These are phyloP conservation scores for Lasioglossum oenotherae DNA, from an alignment of 2,888 invertebrate species.

Conservation along the genomic window DNA sequence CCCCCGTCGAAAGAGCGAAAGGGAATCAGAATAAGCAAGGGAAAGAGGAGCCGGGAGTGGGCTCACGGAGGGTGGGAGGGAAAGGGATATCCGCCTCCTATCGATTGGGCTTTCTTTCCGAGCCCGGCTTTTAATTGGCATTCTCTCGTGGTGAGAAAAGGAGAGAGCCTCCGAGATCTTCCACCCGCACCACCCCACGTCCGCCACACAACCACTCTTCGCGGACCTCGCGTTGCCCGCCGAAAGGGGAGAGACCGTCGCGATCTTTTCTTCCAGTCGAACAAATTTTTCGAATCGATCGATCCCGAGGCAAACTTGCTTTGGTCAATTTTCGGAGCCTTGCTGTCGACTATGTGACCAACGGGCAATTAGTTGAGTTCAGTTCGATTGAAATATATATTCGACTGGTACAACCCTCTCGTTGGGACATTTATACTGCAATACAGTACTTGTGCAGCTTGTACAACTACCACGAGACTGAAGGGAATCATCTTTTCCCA, in stretches of 20 bases:
- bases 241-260: conserved; percentile 48
- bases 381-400: neutral
- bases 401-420: neutral
- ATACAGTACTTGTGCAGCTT: too few relatives aligned
- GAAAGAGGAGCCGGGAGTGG: conserved; percentile 70
- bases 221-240: conserved; percentile 54
- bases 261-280: conserved; percentile 53
- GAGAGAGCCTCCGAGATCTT: conserved; percentile 69
- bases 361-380: too few relatives aligned
- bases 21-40: conserved; percentile 75
- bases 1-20: conserved; percentile 72
- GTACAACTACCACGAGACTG: neutral
- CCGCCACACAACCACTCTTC: neutral
- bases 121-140: conserved; percentile 84
- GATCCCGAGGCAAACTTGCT: too few relatives aligned
- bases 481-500: neutral
- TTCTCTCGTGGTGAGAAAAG: conserved; percentile 82
- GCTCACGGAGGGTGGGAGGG: conserved; percentile 69
- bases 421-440: neutral
- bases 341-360: neutral
- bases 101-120: conserved; percentile 83
- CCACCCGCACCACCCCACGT: conserved; percentile 13
- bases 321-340: neutral
- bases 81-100: conserved; percentile 78
- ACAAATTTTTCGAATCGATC: conserved; percentile 34